Percentiles rank a stretch among this genome's conserved stretches.
phyloP scores from a whole-genome alignment of 2,797 vertebrate genomes.

The Hippopotamyrus pictus region DNA sequence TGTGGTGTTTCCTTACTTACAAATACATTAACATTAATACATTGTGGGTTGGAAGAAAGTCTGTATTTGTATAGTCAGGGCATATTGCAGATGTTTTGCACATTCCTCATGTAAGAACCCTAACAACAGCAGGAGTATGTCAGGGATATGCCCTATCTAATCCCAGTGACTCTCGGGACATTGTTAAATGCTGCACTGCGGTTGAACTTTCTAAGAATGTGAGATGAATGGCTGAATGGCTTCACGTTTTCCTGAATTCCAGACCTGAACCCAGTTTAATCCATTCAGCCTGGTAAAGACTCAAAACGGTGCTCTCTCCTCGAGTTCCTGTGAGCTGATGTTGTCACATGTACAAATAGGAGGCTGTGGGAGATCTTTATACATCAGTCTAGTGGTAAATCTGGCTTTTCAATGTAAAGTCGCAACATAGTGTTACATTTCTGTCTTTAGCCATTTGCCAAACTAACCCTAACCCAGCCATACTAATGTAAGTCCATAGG shows the following conservation, averaged over 20 bases:
- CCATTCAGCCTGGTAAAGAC: neutral
- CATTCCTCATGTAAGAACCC: neutral
- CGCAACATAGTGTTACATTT: neutral
- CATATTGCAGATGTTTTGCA: neutral
- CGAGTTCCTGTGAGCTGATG: neutral
- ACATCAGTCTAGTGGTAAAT: neutral
- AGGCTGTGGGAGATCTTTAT: neutral
- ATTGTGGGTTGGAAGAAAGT: neutral
- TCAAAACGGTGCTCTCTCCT: neutral
- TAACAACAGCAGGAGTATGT: neutral
- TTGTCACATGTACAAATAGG: neutral
- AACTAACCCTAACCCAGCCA: neutral
- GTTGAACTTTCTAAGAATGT: conserved; percentile 3
- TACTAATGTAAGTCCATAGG: neutral
- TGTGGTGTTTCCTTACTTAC: neutral
- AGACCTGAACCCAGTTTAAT: neutral
- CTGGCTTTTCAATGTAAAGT: neutral
- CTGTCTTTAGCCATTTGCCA: neutral
- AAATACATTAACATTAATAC: neutral
- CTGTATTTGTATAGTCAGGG: neutral
- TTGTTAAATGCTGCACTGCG: neutral
- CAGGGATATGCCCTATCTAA: neutral
- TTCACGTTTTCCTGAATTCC: neutral
- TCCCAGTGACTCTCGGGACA: neutral
- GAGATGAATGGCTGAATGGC: neutral